Conservation (phyloP, 2,797 vertebrate species). For the Pipistrellus kuhlii region DNA sequence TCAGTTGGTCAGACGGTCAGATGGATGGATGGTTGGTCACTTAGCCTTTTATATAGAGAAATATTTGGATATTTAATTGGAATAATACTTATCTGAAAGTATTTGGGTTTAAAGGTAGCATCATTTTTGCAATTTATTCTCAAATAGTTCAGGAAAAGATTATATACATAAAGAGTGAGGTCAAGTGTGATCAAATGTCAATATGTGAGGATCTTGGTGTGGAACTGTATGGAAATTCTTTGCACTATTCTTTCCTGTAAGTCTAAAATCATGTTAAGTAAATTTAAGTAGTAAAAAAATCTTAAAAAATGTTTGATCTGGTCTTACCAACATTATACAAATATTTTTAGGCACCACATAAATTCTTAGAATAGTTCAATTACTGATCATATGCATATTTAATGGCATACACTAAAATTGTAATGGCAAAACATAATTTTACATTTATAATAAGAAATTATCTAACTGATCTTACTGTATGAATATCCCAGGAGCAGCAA, state of each 20-base stretch:
- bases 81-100: conserved; percentile 5
- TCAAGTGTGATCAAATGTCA: background rate
- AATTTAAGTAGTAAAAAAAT: background rate
- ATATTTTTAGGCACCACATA: background rate
- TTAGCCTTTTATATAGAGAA: no score
- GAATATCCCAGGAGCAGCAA: background rate
- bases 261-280: background rate
- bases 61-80: conserved; percentile 22
- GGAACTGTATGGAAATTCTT: background rate
- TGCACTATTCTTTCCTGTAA: background rate
- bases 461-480: background rate
- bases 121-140: background rate
- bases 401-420: conserved; percentile 21
- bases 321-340: background rate
- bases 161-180: background rate
- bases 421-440: conserved; percentile 9
- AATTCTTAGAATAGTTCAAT: conserved; percentile 12
- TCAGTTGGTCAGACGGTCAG: no score
- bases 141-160: conserved; percentile 2
- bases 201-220: background rate
- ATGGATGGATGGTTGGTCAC: no score
- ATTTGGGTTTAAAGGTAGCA: background rate
- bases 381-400: conserved; percentile 16
- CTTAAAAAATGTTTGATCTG: background rate
- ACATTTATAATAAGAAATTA: background rate